Evolutionary conservation across 2,888 invertebrate genomes (phyloP).

Genomic region (Erebia epiphron): DNA sequence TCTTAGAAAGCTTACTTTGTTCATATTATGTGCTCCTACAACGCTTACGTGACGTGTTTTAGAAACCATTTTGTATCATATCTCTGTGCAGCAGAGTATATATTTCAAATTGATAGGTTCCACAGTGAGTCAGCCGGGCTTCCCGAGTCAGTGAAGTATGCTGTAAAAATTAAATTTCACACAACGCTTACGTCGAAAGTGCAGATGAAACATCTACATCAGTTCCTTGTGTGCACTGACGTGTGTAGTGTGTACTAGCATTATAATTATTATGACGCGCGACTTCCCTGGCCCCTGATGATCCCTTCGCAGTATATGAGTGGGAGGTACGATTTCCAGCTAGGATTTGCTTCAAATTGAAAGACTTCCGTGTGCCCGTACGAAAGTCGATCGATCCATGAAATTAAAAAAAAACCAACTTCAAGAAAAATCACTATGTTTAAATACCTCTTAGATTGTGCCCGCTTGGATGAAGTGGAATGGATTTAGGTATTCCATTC

Average conservation of each 20-base stretch:
- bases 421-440: no score
- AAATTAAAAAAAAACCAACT: no score
- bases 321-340: no score
- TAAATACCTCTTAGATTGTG: no score
- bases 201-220: slow-evolving; percentile 3
- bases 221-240: neutral
- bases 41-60: neutral
- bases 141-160: slow-evolving; percentile 23
- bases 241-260: neutral
- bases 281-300: no score
- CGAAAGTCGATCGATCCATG: no score
- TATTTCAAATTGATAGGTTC: neutral
- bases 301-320: no score
- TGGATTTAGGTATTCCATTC: no score
- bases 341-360: no score
- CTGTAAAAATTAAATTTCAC: slow-evolving; percentile 25
- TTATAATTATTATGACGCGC: no score
- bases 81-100: neutral
- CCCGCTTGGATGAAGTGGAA: no score
- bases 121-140: slow-evolving; percentile 26
- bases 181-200: slow-evolving; percentile 19
- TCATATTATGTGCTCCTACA: neutral
- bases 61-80: neutral
- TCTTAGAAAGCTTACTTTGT: slow-evolving; percentile 9
- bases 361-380: no score